Conservation (phyloP, 2,888 invertebrate species). For the Brachynemurus nebulosus region DNA sequence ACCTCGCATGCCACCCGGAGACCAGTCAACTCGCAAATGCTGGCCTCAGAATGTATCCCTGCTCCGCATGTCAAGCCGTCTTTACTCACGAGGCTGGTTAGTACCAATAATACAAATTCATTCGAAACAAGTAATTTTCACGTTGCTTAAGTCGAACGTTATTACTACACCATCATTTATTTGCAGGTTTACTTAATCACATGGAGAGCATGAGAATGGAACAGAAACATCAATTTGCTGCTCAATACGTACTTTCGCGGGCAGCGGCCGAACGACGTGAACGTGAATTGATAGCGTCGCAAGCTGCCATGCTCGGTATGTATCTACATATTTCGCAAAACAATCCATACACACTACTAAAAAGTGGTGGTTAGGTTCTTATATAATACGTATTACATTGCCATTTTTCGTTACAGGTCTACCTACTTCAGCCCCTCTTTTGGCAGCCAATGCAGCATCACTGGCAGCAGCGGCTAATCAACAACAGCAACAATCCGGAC, state of each 20-base stretch:
- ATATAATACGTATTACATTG: not conserved
- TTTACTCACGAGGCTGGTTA: constrained; percentile 90
- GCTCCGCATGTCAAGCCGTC: constrained; percentile 88
- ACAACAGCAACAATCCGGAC: constrained; percentile 29
- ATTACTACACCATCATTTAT: not conserved
- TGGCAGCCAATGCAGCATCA: constrained; percentile 10
- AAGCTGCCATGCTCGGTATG: constrained; percentile 10
- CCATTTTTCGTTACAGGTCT: constrained; percentile 1
- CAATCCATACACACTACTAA: too few species aligned
- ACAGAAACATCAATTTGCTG: constrained; percentile 90
- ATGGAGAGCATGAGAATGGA: constrained; percentile 97
- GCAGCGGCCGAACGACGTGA: constrained; percentile 85
- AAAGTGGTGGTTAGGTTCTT: too few species aligned
- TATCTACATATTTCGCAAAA: not conserved
- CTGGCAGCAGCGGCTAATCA: constrained; percentile 19
- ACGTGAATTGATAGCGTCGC: constrained; percentile 53
- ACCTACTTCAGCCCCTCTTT: constrained; percentile 7
- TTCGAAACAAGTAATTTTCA: not conserved
- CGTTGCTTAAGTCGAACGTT: too few species aligned
- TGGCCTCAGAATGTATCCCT: constrained; percentile 82
- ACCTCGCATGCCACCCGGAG: constrained; percentile 87
- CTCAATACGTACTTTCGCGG: constrained; percentile 80
- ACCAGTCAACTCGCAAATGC: constrained; percentile 74
- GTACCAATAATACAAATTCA: constrained; percentile 23
- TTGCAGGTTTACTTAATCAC: constrained; percentile 75